Percentiles rank a stretch among this genome's conserved stretches.
phyloP scores from a whole-genome alignment of 2,888 invertebrate species.

The Drosophila lutescens region DNA sequence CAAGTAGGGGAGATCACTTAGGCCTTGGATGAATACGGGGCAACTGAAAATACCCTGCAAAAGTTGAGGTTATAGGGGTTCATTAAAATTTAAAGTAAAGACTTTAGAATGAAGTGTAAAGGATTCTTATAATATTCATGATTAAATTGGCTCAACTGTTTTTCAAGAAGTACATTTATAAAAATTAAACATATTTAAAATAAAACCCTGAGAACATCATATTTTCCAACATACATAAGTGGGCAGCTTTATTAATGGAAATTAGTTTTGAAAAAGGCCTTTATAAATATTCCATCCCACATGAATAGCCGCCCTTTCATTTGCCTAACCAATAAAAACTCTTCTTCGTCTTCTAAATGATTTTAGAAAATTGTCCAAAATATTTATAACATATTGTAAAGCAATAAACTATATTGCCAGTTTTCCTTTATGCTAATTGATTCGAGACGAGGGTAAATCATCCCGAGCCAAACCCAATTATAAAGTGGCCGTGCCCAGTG shows the following conservation, averaged over 20 bases:
- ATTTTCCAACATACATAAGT: too few relatives aligned
- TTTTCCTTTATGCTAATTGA: slow-evolving; percentile 36
- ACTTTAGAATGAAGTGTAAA: too few relatives aligned
- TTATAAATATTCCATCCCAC: not conserved
- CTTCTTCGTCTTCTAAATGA: not conserved
- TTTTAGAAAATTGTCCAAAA: not conserved
- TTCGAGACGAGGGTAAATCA: slow-evolving; percentile 11
- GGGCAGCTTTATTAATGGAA: not conserved
- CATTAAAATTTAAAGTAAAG: too few relatives aligned
- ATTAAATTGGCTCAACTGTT: too few relatives aligned
- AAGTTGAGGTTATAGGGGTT: not conserved
- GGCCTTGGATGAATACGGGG: not conserved
- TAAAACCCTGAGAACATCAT: too few relatives aligned
- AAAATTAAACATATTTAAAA: too few relatives aligned
- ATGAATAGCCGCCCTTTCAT: not conserved
- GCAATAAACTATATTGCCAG: slow-evolving; percentile 28
- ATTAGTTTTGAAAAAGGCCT: not conserved
- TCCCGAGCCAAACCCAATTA: slow-evolving; percentile 52
- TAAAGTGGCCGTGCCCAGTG: slow-evolving; percentile 60
- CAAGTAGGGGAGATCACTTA: slow-evolving; percentile 40
- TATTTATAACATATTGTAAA: slow-evolving; percentile 33
- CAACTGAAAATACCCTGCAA: slow-evolving; percentile 1
- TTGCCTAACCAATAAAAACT: not conserved
- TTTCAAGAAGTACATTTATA: too few relatives aligned
- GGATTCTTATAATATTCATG: too few relatives aligned